Base-by-base conservation (phyloP, 2,888 invertebrate species). In the Amphiduros pacificus region DNA sequence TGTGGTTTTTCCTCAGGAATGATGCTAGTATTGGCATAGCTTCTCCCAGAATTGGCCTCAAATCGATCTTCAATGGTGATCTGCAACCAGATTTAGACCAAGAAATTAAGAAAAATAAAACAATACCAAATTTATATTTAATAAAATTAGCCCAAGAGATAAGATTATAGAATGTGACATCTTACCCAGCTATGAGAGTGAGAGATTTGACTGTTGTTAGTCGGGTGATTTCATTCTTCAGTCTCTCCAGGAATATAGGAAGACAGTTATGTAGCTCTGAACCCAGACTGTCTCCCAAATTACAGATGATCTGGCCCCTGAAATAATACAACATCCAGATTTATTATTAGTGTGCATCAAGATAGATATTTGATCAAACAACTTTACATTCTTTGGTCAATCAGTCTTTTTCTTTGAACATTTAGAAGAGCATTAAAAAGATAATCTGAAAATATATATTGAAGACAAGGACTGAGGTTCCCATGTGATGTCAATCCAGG, bases 171-270 rank as follows among this genome's bases (percentile, higher is more conserved):
- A n/a, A n/a, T n/a, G n/a, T n/a, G n/a, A n/a, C n/a, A n/a, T n/a
- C 74, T 70, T 73, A 82, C 81, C 91, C 90, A 28, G 96, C 95
- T 59, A 97, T 92, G 85, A 94, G 92, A 5, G 93, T 95, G 14
- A 98, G 85, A 9, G 98, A 94, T 81, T 96, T 97, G 0, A 99
- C 96, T 2, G 97, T 93, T 3, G 96, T 96, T 36, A 97, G 86
- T 27, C 98, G 88, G 0, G 99, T 99, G 57, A 98, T 98, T 85
- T 99, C 99, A 81, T 99, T 98, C 69, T 91, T 90, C 59, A 99
- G 85, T 72, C 98, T 89, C 79, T 98, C 98, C 81, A 97, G 85
- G 81, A 99, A 94, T 77, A 99, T 91, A 6, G 97, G 96, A 67
- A 99, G 86, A 81, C 96, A 97, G 4, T 89, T 87, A 20, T 1